Percentiles rank a stretch among this genome's conserved stretches.
phyloP scores from a whole-genome alignment of 2,888 invertebrate species.

The Stegana nigrithorax region DNA sequence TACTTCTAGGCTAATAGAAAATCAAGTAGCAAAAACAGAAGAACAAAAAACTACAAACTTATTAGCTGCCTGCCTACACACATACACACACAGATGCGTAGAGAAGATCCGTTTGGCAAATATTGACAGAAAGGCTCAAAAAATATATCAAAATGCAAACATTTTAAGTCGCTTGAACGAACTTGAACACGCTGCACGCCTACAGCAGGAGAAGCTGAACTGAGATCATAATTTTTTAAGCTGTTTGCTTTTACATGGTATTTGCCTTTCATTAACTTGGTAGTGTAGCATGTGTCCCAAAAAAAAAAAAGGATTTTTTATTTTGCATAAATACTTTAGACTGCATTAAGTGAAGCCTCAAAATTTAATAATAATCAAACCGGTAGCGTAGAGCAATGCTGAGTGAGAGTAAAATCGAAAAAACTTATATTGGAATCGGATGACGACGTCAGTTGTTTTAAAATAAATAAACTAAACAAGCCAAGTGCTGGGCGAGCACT shows the following conservation, averaged over 20 bases:
- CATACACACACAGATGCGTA: not conserved
- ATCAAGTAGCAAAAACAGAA: too few species aligned
- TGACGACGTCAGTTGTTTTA: conserved; percentile 15
- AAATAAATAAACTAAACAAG: conserved; percentile 19
- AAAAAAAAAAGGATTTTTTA: conserved; percentile 25
- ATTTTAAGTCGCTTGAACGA: conserved; percentile 1
- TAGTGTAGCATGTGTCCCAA: conserved; percentile 39
- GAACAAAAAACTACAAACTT: too few species aligned
- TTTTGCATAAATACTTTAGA: not conserved
- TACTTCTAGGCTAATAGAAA: conserved; percentile 27
- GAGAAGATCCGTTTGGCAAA: conserved; percentile 48
- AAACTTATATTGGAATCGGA: conserved; percentile 33
- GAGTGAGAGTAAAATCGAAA: conserved; percentile 18
- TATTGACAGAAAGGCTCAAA: conserved; percentile 38
- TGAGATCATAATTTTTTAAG: conserved; percentile 56
- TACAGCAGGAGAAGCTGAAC: not conserved
- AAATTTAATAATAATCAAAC: not conserved
- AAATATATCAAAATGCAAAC: conserved; percentile 23
- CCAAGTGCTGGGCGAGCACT: conserved; percentile 41
- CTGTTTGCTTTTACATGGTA: conserved; percentile 47
- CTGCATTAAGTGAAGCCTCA: not conserved
- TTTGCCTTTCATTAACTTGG: conserved; percentile 58
- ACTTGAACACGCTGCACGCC: too few species aligned
- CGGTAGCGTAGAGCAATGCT: not conserved
- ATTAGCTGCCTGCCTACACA: conserved; percentile 37